These are phyloP conservation scores for Philaethria dido DNA, from an alignment of 2,888 invertebrate species.

Conservation along the genomic window DNA sequence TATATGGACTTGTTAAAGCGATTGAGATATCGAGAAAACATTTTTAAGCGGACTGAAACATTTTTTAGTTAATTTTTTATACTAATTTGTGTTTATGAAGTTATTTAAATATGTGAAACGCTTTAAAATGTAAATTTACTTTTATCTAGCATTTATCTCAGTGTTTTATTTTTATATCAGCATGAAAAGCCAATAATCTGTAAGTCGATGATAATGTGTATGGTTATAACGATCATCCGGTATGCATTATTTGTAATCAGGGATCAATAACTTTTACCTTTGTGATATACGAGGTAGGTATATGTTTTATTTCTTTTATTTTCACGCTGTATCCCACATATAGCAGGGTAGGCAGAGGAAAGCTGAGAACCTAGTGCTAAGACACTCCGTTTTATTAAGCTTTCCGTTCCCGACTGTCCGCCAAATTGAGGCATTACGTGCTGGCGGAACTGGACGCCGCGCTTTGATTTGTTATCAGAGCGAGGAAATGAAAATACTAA, in stretches of 20 bases:
- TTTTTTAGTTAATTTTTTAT: background rate
- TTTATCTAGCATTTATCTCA: background rate
- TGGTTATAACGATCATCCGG: background rate
- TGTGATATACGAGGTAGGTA: background rate
- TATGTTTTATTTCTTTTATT: background rate
- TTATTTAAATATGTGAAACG: background rate
- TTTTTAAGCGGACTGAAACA: no score
- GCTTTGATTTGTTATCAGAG: no score
- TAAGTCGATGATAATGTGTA: background rate
- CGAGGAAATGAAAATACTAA: no score
- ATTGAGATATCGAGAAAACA: no score
- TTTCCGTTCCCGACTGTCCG: no score
- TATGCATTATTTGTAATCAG: conserved; percentile 4
- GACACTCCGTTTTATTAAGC: no score
- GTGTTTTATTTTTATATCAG: conserved; percentile 1
- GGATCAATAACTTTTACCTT: background rate
- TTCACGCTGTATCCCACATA: no score
- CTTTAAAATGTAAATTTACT: background rate
- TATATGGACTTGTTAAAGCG: no score
- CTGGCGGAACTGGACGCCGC: no score
- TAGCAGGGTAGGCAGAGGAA: no score
- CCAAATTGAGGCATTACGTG: no score
- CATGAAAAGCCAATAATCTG: conserved; percentile 5
- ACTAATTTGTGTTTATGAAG: background rate
- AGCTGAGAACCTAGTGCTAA: no score